phyloP scores from a whole-genome alignment of 1,140 invertebrate genomes.

The Bombus haemorrhoidalis region DNA sequence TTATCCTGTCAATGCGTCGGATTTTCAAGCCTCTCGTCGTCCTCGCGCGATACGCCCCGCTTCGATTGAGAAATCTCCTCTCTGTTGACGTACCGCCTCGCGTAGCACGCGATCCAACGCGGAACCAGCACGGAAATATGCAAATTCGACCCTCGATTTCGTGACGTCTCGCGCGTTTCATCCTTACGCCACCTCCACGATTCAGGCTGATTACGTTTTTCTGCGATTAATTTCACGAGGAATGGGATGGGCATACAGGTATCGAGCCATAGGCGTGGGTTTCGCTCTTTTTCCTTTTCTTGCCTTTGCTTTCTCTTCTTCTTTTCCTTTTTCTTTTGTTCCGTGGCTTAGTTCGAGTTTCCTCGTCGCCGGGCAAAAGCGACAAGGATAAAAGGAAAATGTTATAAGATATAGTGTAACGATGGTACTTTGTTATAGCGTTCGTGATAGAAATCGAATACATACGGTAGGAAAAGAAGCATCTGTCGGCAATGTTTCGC shows the following conservation, averaged over 20 bases:
- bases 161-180: background rate
- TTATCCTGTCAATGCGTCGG: conserved; percentile 67
- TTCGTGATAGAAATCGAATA: no score
- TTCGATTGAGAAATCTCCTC: conserved; percentile 66
- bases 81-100: conserved; percentile 35
- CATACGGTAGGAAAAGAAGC: no score
- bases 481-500: no score
- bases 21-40: conserved; percentile 63
- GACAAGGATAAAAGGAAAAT: no score
- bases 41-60: conserved; percentile 40
- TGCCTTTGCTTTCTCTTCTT: fast-evolving
- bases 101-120: conserved; percentile 41
- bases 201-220: conserved; percentile 10
- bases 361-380: background rate
- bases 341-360: fast-evolving
- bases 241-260: no score
- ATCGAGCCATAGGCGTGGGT: no score
- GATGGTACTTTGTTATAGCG: no score
- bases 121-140: conserved; percentile 25
- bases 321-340: fast-evolving
- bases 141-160: conserved; percentile 31
- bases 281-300: no score
- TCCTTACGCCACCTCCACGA: background rate
- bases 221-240: background rate
- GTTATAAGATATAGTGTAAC: no score